Evolutionary conservation across 2,888 invertebrate genomes (phyloP), one percentile per base, ranked within the genome.

Genomic region (Dexiosoma caninum): DNA sequence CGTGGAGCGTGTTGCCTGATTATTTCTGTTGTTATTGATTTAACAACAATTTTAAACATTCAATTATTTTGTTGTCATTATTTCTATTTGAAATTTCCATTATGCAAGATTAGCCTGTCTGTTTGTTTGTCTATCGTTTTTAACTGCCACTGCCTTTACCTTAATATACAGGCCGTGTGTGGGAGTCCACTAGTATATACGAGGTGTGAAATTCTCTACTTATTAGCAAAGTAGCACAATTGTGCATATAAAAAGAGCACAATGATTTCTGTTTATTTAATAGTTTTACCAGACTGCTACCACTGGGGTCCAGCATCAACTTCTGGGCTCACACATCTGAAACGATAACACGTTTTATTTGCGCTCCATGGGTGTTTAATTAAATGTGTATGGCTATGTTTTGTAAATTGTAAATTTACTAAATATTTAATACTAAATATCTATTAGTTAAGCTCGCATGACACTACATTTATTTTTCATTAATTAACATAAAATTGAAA

Each of bases 191-290:
- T 79, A n/a, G n/a, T n/a, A n/a, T 67, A 60, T 16, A 42, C 32
- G 67, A 78, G 62, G 72, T 78, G 78, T 67, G 53, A 72, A 72
- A 51, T 67, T 67, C 35, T 44, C 44, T 35, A 71, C 21, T 59
- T 59, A 44, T 46, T 23, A 37, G 10, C 30, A 71, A 21, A 23
- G 7, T 21, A 10, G 19, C 37, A 49, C 37, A 70, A 9, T 35
- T 8, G 27, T 10, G 57, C 1, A 3, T 0, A 16, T 19, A 27
- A 37, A 37, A 21, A 16, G 6, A 42, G 32, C 53, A 44, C 21
- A 23, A 9, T 14, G 5, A 3, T 19, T 12, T 51, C 6, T 27
- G n/a, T n/a, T n/a, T n/a, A n/a, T n/a, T n/a, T n/a, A n/a, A n/a
- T n/a, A n/a, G n/a, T n/a, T n/a, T n/a, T n/a, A n/a, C n/a, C n/a